Base-by-base conservation (phyloP, 2,113 vertebrate species). In the Campylomormyrus numenius region DNA sequence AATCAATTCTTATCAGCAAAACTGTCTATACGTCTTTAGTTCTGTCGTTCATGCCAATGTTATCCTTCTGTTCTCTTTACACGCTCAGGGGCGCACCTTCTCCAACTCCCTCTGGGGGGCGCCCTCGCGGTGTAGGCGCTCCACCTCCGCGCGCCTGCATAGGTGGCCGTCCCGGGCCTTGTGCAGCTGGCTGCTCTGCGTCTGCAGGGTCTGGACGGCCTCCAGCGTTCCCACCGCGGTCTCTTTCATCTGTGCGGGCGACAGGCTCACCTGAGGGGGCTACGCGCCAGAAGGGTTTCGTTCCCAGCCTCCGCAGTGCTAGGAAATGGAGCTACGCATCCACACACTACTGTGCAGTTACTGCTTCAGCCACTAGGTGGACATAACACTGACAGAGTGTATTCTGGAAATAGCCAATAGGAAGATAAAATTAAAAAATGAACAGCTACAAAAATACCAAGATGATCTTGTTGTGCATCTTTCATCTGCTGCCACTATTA, bases 91-190 rank as follows among this genome's bases (percentile, higher is more conserved):
- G 24, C 89, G 1, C 11, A 98, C 98, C 97, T 99, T 99, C 92
- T 99, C 98, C 89, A 97, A 92, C 80, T 99, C 98, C 92, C 98
- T 99, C 94, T 97, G 98, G 39, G 96, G 97, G 0, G 96, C 96
- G 83, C 95, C 97, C 88, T 99, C 98, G 92, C 96, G 96, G 90
- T 96, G 96, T 50, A 98, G 96, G 11, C 98, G 94, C 92, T 99
- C 98, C 92, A 97, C 94, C 92, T 99, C 98, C 91, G 96, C 89
- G 94, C 97, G 98, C 87, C 96, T 97, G 92, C 92, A 91, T 90
- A 98, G 96, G 93, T 99, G 98, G 53, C 95, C 95, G 92, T 99
- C 98, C 56, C 96, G 97, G 86, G 96, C 95, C 92, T 99, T 99
- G 93, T 98, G 98, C 52, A 99, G 95, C 74, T 98, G 96, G 90